Evolutionary conservation across 2,113 vertebrate genomes (phyloP), one percentile per base, ranked within the genome.

Genomic region (Xiphophorus maculatus): DNA sequence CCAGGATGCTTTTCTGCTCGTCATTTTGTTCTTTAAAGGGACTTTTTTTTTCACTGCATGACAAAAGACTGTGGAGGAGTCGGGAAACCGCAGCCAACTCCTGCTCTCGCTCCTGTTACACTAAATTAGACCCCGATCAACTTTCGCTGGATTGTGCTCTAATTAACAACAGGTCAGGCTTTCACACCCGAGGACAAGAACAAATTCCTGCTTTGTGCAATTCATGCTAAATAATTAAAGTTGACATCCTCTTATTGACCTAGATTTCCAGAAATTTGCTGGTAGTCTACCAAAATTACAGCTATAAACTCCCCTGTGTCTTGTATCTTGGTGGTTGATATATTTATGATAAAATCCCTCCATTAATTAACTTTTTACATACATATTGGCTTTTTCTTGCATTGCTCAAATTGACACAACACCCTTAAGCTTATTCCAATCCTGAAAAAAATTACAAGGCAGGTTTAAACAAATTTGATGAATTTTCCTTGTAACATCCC

Each of bases 21-120:
- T 80, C 79, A 82, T 82, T 77, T 65, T 70, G 71, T 48, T 80
- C 73, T 85, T 86, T 73, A 79, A 86, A 87, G 73, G 30, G 37
- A 66, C 69, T 67, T 79, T 84, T 58, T 71, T 88, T 78, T 73
- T 80, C 89, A 81, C 74, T 79, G 63, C 65, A 73, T 65, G 62
- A 83, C 73, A 86, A 90, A 89, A 82, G 78, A 74, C 73, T 84
- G 69, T 42, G 66, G 75, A 77, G 76, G 61, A 84, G 76, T 69
- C n/a, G 22, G 69, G 81, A 77, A 82, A 76, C 65, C 60, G 5
- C 0, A 29, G 85, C 76, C 80, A 87, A 88, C 66, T 61, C 74
- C 77, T 64, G 66, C 84, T 79, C 69, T 74, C 2, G 12, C 44
- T 74, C 80, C 71, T 85, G 66, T 80, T 32, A 82, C 19, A 77